Percentiles rank a stretch among this genome's conserved stretches.
Evolutionary conservation across 2,888 invertebrate species (phyloP).

Genomic region (Automeris io): DNA sequence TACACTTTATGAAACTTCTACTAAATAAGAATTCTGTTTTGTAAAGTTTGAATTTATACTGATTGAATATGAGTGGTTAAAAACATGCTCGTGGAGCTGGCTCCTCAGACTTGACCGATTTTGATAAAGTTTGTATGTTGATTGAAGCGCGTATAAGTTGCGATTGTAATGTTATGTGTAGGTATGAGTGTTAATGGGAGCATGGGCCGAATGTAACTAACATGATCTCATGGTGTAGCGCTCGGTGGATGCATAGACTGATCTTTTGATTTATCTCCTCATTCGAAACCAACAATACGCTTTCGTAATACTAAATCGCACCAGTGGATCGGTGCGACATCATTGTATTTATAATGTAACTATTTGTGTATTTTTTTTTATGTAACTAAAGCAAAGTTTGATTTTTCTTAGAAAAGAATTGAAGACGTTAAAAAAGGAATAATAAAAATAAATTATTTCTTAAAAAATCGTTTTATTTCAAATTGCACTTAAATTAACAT

Average conservation of each 20-base stretch:
- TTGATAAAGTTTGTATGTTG: neutral
- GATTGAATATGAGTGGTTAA: too few species aligned
- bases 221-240: slow-evolving; percentile 49
- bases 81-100: too few species aligned
- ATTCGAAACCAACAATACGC: slow-evolving; percentile 33
- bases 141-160: neutral
- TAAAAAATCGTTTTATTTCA: slow-evolving; percentile 63
- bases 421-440: slow-evolving; percentile 68
- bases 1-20: too few species aligned
- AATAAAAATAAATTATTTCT: slow-evolving; percentile 75
- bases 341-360: slow-evolving; percentile 61
- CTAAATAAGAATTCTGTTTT: too few species aligned
- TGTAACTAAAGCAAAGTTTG: slow-evolving; percentile 75
- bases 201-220: slow-evolving; percentile 29
- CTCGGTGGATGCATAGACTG: slow-evolving; percentile 48
- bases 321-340: slow-evolving; percentile 46
- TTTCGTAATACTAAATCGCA: slow-evolving; percentile 39
- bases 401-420: slow-evolving; percentile 74
- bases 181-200: slow-evolving; percentile 31
- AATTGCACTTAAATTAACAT: neutral
- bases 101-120: too few species aligned
- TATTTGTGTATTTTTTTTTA: slow-evolving; percentile 73
- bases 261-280: slow-evolving; percentile 18
- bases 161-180: neutral
- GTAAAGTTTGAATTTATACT: too few species aligned